A percentile compares a stretch with the other conserved stretches of the same genome.
These are phyloP conservation scores for Ptychobarbus kaznakovi DNA, from an alignment of 2,797 vertebrate species.

Conservation along the genomic window DNA sequence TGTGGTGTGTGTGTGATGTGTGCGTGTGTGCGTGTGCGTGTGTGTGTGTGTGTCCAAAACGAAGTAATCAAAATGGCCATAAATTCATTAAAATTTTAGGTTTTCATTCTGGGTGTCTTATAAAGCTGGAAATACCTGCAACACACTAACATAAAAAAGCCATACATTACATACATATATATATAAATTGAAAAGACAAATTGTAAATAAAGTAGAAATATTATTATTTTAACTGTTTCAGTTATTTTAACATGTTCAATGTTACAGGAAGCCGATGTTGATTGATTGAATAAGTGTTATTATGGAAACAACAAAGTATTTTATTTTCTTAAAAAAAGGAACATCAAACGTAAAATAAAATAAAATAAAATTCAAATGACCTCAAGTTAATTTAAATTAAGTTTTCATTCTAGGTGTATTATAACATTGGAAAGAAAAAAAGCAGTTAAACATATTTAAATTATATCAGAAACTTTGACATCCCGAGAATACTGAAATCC, in stretches of 20 bases:
- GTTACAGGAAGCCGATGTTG: background rate
- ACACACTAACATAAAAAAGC: no score
- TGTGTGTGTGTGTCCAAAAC: no score
- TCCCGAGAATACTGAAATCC: background rate
- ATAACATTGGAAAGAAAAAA: background rate
- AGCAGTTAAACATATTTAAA: background rate
- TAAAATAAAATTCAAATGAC: background rate
- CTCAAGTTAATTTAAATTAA: background rate
- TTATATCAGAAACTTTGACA: background rate
- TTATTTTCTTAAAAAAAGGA: background rate
- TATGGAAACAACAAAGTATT: background rate
- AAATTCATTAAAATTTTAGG: background rate
- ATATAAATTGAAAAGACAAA: background rate
- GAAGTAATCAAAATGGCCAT: background rate
- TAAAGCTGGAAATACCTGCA: background rate
- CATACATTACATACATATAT: background rate
- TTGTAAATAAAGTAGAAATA: background rate
- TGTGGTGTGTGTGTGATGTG: no score
- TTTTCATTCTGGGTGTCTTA: background rate
- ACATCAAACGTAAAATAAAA: background rate
- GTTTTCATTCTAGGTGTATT: background rate
- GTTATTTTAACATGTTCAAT: background rate
- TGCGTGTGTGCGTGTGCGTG: no score
- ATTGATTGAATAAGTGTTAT: background rate
- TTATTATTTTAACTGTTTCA: background rate